Conservation (phyloP, 2,888 invertebrate species). For the Teleogryllus oceanicus region DNA sequence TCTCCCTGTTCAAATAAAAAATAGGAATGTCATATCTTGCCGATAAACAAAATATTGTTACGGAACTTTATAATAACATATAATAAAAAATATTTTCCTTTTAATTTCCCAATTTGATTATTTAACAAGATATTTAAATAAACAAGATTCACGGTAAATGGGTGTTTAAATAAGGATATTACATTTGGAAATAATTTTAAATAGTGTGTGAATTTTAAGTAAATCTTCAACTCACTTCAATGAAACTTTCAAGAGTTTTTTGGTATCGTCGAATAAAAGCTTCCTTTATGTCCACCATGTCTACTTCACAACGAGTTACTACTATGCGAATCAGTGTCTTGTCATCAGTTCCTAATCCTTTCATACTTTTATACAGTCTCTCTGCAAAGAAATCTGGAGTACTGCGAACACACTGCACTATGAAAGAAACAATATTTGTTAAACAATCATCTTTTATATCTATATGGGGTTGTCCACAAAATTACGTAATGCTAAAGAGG, state of each 20-base stretch:
- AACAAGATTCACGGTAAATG: too few species aligned
- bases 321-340: conserved; percentile 87
- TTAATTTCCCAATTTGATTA: not conserved
- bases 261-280: conserved; percentile 80
- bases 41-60: not conserved
- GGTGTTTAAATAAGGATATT: not conserved
- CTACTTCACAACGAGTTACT: conserved; percentile 87
- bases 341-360: conserved; percentile 86
- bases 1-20: conserved; percentile 69
- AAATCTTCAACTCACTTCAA: conserved; percentile 64
- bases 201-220: not conserved
- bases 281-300: conserved; percentile 87
- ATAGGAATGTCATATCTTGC: not conserved
- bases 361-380: conserved; percentile 84
- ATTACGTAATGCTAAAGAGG: too few species aligned
- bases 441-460: not conserved
- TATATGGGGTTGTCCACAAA: too few species aligned
- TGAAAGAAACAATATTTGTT: conserved; percentile 37
- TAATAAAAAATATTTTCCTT: not conserved
- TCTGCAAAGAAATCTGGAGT: conserved; percentile 90
- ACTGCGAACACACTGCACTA: conserved; percentile 85
- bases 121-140: not conserved
- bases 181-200: not conserved
- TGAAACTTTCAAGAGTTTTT: conserved; percentile 79
- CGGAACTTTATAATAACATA: not conserved